Percentiles rank a stretch among this genome's conserved stretches.
phyloP scores from a whole-genome alignment of 64 coral and sea anemone species.

The Montipora foliosa region DNA sequence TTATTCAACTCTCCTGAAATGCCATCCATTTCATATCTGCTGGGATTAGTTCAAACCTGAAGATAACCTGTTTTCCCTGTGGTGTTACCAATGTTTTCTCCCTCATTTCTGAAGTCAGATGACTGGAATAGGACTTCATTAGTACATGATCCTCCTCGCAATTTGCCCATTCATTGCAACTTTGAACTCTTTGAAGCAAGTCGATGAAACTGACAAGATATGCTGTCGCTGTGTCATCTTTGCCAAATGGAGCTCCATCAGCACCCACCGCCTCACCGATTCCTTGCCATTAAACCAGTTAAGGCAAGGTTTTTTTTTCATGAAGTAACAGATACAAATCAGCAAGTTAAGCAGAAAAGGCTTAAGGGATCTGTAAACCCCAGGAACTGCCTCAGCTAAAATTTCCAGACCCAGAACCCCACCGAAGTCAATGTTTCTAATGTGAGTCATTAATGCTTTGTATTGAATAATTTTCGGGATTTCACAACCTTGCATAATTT shows the following conservation, averaged over 20 bases:
- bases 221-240: slow-evolving; percentile 66
- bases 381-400: slow-evolving; percentile 22
- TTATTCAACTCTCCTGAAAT: slow-evolving; percentile 69
- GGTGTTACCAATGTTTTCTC: slow-evolving; percentile 22
- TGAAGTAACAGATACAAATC: slow-evolving; percentile 60
- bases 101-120: slow-evolving; percentile 45
- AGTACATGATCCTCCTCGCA: slow-evolving; percentile 33
- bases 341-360: slow-evolving; percentile 68
- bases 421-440: slow-evolving; percentile 59
- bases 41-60: slow-evolving; percentile 54
- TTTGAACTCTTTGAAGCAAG: slow-evolving; percentile 41
- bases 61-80: slow-evolving; percentile 26
- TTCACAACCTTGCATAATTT: slow-evolving; percentile 38
- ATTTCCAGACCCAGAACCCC: slow-evolving; percentile 32
- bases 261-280: background rate
- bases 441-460: slow-evolving; percentile 55
- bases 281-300: slow-evolving; percentile 71
- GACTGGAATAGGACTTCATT: background rate
- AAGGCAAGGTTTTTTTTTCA: slow-evolving; percentile 46
- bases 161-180: slow-evolving; percentile 62
- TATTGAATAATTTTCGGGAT: slow-evolving; percentile 61
- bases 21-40: slow-evolving; percentile 68
- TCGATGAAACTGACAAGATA: slow-evolving; percentile 58
- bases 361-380: slow-evolving; percentile 39
- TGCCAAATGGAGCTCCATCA: slow-evolving; percentile 76